Evolutionary conservation across 2,113 vertebrate species (phyloP).

Genomic region (Onychostoma macrolepis): DNA sequence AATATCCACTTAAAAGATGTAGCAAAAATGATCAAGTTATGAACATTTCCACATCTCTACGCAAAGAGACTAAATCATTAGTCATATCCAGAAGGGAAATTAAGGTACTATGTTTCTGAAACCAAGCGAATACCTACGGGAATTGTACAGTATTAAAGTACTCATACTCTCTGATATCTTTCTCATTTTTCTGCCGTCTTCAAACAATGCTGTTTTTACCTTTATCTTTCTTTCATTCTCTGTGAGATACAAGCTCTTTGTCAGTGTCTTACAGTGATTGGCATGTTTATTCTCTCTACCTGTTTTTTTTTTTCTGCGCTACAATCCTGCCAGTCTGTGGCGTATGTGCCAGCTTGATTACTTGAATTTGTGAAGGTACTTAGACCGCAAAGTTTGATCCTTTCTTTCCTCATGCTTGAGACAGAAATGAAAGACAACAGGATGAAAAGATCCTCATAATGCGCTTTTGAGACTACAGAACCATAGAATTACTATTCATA

Average conservation of each 20-base stretch:
- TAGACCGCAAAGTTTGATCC: constrained; percentile 31
- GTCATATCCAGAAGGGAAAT: not conserved
- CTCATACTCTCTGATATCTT: constrained; percentile 11
- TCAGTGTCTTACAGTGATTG: constrained; percentile 33
- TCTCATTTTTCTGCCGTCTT: constrained; percentile 13
- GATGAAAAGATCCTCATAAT: constrained; percentile 25
- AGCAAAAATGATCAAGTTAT: not conserved
- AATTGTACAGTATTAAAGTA: not conserved
- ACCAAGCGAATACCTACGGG: constrained; percentile 2
- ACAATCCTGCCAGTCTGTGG: constrained; percentile 42
- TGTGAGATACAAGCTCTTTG: constrained; percentile 35
- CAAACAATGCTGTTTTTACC: constrained; percentile 30
- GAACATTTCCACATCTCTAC: not conserved
- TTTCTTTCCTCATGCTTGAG: constrained; percentile 31
- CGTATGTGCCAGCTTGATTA: constrained; percentile 48
- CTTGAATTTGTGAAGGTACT: constrained; percentile 38
- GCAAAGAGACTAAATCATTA: not conserved
- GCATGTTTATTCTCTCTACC: constrained; percentile 49
- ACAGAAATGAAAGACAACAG: constrained; percentile 30
- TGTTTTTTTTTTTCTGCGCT: not conserved
- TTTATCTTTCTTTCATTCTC: constrained; percentile 27
- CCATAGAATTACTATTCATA: constrained; percentile 27
- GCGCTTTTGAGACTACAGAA: constrained; percentile 29
- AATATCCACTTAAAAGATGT: not conserved
- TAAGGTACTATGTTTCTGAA: not conserved